A percentile compares a stretch with the other conserved stretches of the same genome.
phyloP scores from a whole-genome alignment of 1,140 invertebrate species.

The roundworm (Caenorhabditis elegans) region DNA sequence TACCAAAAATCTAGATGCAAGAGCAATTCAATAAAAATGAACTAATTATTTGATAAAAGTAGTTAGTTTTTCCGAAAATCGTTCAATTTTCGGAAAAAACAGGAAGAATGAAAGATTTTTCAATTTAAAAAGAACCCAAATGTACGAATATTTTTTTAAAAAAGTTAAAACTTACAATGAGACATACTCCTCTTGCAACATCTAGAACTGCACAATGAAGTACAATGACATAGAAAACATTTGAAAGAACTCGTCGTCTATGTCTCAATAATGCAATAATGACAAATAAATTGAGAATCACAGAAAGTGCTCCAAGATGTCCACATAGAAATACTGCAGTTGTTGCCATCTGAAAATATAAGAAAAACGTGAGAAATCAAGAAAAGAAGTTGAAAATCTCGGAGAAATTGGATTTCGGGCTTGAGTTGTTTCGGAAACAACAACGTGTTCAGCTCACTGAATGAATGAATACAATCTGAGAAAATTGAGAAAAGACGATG shows the following conservation, averaged over 20 bases:
- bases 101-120: too few relatives aligned
- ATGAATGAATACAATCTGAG: not conserved
- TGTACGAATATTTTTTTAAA: too few relatives aligned
- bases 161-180: conserved; percentile 49
- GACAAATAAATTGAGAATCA: conserved; percentile 60
- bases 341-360: conserved; percentile 39
- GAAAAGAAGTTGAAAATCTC: not conserved
- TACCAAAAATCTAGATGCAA: too few relatives aligned
- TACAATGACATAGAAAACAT: conserved; percentile 65
- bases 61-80: too few relatives aligned
- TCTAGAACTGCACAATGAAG: conserved; percentile 64
- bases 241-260: conserved; percentile 54
- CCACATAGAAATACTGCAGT: conserved; percentile 53
- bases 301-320: conserved; percentile 56
- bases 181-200: conserved; percentile 61
- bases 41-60: too few relatives aligned
- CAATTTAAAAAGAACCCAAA: too few relatives aligned
- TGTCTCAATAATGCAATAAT: conserved; percentile 53
- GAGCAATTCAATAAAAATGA: too few relatives aligned
- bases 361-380: not conserved
- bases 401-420: conserved; percentile 22
- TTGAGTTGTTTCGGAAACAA: conserved; percentile 27
- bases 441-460: conserved; percentile 17
- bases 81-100: too few relatives aligned
- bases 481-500: too few relatives aligned